Base-by-base conservation (phyloP, 2,888 invertebrate species). In the Drosophila colorata region DNA sequence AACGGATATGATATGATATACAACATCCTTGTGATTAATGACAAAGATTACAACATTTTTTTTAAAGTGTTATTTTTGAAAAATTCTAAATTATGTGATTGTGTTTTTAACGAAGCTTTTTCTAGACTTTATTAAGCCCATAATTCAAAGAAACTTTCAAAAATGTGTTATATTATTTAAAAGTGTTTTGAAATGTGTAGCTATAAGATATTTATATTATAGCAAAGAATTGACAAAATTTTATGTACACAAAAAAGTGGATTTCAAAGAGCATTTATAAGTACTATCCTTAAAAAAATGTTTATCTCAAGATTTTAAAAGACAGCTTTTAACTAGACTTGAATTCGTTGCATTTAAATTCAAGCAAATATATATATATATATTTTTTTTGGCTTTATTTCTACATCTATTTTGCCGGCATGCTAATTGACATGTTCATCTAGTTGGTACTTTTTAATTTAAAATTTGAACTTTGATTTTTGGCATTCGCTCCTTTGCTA, bases 341-440 rank as follows among this genome's bases (percentile, higher is more conserved):
- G 6, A n/a, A 6, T 40, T 40, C 14, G 1, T 38, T 40, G 18
- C 4, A 18, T 40, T 40, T 5, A 11, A 18, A 40, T 40, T 40
- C 40, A 11, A 11, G 37, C 23, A 33, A 31, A 11, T 28, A 8
- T 2, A 28, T 8, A 8, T 2, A 28, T 28, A 2, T 28, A 28
- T 28, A 7, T 28, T 33, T 33, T 33, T 33, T 2, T 38, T 44
- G 6, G 0, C 14, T 25, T 41, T 52, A 16, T 41, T 41, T 52
- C 49, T 13, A 11, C 11, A 35, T 13, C 7, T 18, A 9, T 40
- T 4, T 9, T n/a, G 57, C 57, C 57, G 70, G 57, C 48, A 43
- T 63, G 69, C 56, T 69, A 63, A 63, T 70, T 70, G 14, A 43
- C 43, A 51, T 43, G 47, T 35, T n/a, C n/a, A 23, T 37, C 43